Base-by-base conservation (phyloP, 2,797 vertebrate species). In the Melanotaenia parkinsoni region DNA sequence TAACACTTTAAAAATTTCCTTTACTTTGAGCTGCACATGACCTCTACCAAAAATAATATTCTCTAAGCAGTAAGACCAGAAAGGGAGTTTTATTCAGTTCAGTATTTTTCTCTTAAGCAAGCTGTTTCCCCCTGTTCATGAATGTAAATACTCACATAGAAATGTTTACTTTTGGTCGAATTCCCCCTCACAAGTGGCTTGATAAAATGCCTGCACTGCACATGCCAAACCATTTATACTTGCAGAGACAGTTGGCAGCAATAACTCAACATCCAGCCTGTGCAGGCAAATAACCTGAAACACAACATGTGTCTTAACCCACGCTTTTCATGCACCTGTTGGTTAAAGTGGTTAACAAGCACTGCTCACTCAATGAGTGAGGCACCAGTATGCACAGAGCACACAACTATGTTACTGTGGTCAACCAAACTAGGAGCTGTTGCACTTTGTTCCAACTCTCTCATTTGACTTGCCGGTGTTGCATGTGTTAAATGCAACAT, bases 331-430 rank as follows among this genome's bases (percentile, higher is more conserved):
- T 63, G 56, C 30, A 76, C 30, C n/a, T 65, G 67, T 67, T 53
- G 76, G 47, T 77, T 63, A 61, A 30, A 38, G 62, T 70, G 84
- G 68, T 78, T 80, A 63, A 58, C 54, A 65, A 5, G 35, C 20
- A 57, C 4, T 70, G 28, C 63, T 70, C 32, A 33, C 68, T 71
- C 47, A 74, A 38, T 63, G 4, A n/a, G 45, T 67, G 66, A 53
- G 43, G 26, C 62, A 64, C 20, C 26, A 8, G 28, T 33, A 12
- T 65, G 61, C 62, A 53, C 20, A 70, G 45, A 53, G 43, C 18
- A 30, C 62, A 18, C 50, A 63, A 70, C 72, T 18, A 62, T 58
- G 58, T 50, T 28, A 40, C 32, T 79, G 72, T 0, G 60, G 76
- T 79, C 26, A 63, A 66, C 63, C 40, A 45, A 12, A 2, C 11